phyloP scores from a whole-genome alignment of 2,888 invertebrate species.

The Meganola albula region DNA sequence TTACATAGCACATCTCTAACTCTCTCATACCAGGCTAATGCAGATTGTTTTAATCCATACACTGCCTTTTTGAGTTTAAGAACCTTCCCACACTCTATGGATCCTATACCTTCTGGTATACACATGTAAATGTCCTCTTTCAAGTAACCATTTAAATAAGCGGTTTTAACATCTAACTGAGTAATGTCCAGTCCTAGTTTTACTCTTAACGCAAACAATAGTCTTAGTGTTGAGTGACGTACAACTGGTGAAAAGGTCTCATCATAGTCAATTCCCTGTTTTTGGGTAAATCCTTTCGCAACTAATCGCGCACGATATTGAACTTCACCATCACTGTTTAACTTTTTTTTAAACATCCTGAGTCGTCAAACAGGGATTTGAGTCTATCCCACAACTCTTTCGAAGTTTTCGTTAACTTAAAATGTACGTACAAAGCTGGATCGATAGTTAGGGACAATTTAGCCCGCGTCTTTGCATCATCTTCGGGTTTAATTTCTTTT shows the following conservation, averaged over 20 bases:
- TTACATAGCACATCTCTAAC: not conserved
- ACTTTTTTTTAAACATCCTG: constrained; percentile 1
- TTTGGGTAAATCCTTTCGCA: constrained; percentile 5
- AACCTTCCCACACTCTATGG: not conserved
- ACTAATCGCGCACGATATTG: constrained; percentile 7
- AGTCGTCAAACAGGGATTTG: not conserved
- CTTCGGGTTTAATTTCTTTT: too few species aligned
- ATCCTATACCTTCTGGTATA: constrained; percentile 1
- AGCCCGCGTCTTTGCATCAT: not conserved
- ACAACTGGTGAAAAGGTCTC: constrained; percentile 10
- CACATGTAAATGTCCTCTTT: constrained; percentile 4
- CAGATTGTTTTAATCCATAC: constrained; percentile 14
- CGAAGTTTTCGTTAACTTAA: not conserved
- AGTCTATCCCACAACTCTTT: constrained; percentile 2
- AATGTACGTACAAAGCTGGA: not conserved
- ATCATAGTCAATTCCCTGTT: constrained; percentile 5
- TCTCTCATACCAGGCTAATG: constrained; percentile 4
- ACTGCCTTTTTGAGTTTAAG: constrained; percentile 8
- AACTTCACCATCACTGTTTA: not conserved
- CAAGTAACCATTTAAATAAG: constrained; percentile 3
- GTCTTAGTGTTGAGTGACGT: constrained; percentile 7
- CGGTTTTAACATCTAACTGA: constrained; percentile 6
- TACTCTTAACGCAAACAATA: constrained; percentile 2
- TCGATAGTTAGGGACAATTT: constrained; percentile 4
- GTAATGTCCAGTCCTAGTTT: constrained; percentile 1